These are phyloP conservation scores for Eueides isabella DNA, from an alignment of 1,140 invertebrate genomes.

Conservation along the genomic window DNA sequence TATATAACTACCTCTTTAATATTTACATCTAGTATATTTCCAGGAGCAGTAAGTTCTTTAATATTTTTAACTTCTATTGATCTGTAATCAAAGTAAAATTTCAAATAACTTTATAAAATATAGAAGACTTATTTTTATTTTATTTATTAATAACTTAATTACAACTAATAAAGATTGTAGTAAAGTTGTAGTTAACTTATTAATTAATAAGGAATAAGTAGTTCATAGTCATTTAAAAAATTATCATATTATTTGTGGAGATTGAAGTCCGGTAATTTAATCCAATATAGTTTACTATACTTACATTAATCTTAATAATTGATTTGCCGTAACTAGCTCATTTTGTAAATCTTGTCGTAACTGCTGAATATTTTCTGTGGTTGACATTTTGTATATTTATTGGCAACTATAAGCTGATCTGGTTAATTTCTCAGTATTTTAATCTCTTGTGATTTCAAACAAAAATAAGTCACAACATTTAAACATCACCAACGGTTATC, in stretches of 20 bases:
- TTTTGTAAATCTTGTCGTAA: conserved; percentile 70
- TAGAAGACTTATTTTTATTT: too few relatives aligned
- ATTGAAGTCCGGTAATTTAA: too few relatives aligned
- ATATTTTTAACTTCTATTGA: conserved; percentile 61
- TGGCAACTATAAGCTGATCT: too few relatives aligned
- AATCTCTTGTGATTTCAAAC: neutral
- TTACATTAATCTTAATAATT: conserved; percentile 64
- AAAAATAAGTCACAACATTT: neutral
- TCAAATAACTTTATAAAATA: neutral
- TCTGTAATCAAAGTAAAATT: conserved; percentile 46
- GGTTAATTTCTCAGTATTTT: too few relatives aligned
- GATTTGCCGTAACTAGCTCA: conserved; percentile 62
- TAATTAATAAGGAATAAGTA: too few relatives aligned
- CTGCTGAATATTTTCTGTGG: conserved; percentile 51
- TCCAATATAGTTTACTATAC: conserved; percentile 30
- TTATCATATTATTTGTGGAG: too few relatives aligned
- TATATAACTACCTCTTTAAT: conserved; percentile 55
- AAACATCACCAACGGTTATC: neutral
- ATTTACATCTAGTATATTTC: conserved; percentile 60
- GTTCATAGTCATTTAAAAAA: too few relatives aligned
- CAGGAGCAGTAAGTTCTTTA: conserved; percentile 54
- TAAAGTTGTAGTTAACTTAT: too few relatives aligned
- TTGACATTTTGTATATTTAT: conserved; percentile 51
- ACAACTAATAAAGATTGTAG: too few relatives aligned
- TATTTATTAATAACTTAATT: too few relatives aligned